Percentiles rank a stretch among this genome's conserved stretches.
These are phyloP conservation scores for Saccostrea glomerata DNA, from an alignment of 1,140 invertebrate species.

Conservation along the genomic window DNA sequence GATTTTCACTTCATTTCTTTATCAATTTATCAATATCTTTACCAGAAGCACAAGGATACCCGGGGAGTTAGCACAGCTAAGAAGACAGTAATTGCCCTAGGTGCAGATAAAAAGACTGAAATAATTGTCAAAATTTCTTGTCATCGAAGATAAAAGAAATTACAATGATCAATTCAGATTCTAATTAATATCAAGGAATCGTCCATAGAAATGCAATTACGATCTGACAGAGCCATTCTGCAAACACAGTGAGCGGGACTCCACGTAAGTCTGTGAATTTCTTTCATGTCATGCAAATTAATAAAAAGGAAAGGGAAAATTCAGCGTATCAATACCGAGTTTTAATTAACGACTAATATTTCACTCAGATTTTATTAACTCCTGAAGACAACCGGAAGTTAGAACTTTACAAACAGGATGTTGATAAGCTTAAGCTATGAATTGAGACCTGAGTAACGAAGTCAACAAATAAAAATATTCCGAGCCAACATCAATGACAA, in stretches of 20 bases:
- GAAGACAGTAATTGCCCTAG: conserved; percentile 13
- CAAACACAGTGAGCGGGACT: background rate
- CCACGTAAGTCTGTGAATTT: conserved; percentile 15
- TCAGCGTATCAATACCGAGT: background rate
- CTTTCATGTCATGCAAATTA: background rate
- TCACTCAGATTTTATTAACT: background rate
- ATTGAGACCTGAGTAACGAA: background rate
- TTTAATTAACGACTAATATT: background rate
- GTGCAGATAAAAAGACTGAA: conserved; percentile 15
- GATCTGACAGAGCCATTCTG: conserved; percentile 21
- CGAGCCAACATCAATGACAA: background rate
- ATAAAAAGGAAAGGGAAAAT: background rate
- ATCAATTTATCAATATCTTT: background rate
- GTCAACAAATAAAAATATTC: conserved; percentile 25
- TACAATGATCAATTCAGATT: conserved; percentile 32
- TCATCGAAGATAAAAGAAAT: conserved; percentile 18
- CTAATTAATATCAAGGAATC: conserved; percentile 22
- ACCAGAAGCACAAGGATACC: background rate
- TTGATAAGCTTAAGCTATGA: background rate
- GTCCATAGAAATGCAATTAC: conserved; percentile 28
- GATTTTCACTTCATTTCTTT: background rate
- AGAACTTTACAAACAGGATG: conserved; percentile 10
- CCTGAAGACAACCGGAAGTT: background rate
- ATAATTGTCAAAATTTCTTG: conserved; percentile 37
- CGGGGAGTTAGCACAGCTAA: background rate